Conservation (phyloP, 2,888 invertebrate genomes). For the Amiota communis region DNA sequence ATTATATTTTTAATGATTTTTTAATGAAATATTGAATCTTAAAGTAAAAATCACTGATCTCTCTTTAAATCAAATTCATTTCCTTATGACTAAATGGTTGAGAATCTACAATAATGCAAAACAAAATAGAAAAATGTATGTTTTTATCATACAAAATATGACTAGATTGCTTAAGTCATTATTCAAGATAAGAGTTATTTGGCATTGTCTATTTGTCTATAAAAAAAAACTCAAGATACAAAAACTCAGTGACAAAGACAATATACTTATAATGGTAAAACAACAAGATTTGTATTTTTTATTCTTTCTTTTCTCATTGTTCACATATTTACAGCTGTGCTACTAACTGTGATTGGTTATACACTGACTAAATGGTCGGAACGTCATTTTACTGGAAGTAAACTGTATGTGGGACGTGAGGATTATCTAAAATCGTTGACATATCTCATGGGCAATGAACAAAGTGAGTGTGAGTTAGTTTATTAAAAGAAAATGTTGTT, state of each 20-base stretch:
- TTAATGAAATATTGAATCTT: not conserved
- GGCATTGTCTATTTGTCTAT: conserved; percentile 15
- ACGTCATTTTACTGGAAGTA: conserved; percentile 45
- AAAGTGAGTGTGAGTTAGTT: conserved; percentile 66
- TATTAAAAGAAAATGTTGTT: conserved; percentile 14
- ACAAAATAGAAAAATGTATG: not conserved
- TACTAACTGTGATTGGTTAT: conserved; percentile 63
- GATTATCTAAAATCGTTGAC: conserved; percentile 74
- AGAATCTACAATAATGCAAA: not conserved
- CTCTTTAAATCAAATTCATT: no score
- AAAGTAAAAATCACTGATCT: not conserved
- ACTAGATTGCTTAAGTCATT: conserved; percentile 17
- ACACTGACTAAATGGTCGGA: conserved; percentile 65
- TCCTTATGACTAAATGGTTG: no score
- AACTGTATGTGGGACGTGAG: conserved; percentile 60
- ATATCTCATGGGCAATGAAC: conserved; percentile 74
- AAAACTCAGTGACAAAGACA: not conserved
- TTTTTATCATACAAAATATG: not conserved
- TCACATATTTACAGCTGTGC: conserved; percentile 48
- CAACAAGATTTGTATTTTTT: not conserved
- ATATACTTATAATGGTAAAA: no score
- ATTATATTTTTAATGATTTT: no score
- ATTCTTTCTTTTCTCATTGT: not conserved
- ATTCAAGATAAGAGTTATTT: conserved; percentile 8
- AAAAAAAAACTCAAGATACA: conserved; percentile 10